Conservation (phyloP, 30 jellyfish, hydroid and myxozoan species). For the Haliclystus octoradiatus region DNA sequence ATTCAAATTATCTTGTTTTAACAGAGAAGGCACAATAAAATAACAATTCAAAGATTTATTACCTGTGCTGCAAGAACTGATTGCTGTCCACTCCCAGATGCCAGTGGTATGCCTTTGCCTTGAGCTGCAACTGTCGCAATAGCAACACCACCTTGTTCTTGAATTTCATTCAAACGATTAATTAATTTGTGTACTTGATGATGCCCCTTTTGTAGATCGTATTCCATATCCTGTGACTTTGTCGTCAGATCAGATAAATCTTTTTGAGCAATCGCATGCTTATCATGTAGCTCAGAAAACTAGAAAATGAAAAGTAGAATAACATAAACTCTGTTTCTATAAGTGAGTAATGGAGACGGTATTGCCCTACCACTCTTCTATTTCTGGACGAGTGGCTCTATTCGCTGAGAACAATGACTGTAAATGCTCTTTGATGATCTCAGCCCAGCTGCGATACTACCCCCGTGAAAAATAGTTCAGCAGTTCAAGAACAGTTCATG, state of each 20-base stretch:
- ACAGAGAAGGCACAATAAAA: too few relatives aligned
- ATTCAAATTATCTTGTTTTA: too few relatives aligned
- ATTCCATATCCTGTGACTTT: conserved; percentile 84
- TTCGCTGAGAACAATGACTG: too few relatives aligned
- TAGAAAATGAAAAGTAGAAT: not conserved
- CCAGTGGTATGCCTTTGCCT: not conserved
- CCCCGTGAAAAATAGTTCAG: not conserved
- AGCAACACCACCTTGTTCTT: conserved; percentile 11
- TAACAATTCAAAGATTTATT: too few relatives aligned
- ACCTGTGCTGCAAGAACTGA: conserved; percentile 1
- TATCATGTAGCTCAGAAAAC: conserved; percentile 81
- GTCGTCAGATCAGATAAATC: conserved; percentile 65
- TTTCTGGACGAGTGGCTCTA: too few relatives aligned
- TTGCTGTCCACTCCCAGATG: too few relatives aligned
- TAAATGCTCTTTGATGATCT: too few relatives aligned
- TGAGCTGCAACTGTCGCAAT: not conserved
- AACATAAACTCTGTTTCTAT: not conserved
- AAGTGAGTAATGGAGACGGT: too few relatives aligned
- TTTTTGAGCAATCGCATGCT: conserved; percentile 65
- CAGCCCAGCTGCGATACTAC: not conserved
- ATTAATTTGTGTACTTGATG: conserved; percentile 85
- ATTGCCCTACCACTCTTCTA: too few relatives aligned
- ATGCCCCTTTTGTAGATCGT: conserved; percentile 82
- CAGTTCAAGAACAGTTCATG: too few relatives aligned
- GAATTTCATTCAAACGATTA: conserved; percentile 62